These are phyloP conservation scores for fruit fly (Drosophila melanogaster) DNA, from an alignment of 1,140 invertebrate species.

Conservation along the genomic window DNA sequence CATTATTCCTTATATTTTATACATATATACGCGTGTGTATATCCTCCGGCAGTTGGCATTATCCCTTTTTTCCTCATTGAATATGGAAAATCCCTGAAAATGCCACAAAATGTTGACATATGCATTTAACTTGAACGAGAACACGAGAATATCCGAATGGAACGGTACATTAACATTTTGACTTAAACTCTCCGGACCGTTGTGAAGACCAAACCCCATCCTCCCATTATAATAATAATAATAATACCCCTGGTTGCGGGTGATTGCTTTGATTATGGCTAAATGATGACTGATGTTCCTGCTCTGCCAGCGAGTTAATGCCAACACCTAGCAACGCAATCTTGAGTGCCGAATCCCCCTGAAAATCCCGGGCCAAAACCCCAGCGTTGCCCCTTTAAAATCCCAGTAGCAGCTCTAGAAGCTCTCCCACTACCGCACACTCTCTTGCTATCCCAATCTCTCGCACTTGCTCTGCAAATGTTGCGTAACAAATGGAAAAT, in stretches of 20 bases:
- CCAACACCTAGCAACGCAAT: slow-evolving; percentile 69
- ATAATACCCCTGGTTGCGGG: slow-evolving; percentile 36
- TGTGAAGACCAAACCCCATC: not conserved
- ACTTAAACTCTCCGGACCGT: slow-evolving; percentile 19
- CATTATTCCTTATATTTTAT: not conserved
- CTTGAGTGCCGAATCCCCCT: slow-evolving; percentile 11
- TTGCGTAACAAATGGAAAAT: slow-evolving; percentile 46
- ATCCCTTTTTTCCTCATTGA: not conserved
- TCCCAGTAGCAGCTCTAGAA: no score
- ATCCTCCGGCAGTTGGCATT: slow-evolving; percentile 2
- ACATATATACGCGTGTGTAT: not conserved
- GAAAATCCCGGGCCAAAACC: no score
- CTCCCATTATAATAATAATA: slow-evolving; percentile 2
- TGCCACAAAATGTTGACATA: slow-evolving; percentile 49
- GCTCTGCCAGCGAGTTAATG: slow-evolving; percentile 46
- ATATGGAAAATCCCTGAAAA: slow-evolving; percentile 37
- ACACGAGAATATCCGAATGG: not conserved
- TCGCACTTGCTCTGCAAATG: slow-evolving; percentile 11
- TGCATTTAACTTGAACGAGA: slow-evolving; percentile 32
- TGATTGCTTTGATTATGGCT: slow-evolving; percentile 55
- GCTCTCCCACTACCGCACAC: no score
- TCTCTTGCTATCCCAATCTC: not conserved
- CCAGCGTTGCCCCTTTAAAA: no score
- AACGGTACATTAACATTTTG: slow-evolving; percentile 44
- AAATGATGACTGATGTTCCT: slow-evolving; percentile 41